Conservation (phyloP, 2,888 invertebrate species). For the Ferdinandea cuprea region DNA sequence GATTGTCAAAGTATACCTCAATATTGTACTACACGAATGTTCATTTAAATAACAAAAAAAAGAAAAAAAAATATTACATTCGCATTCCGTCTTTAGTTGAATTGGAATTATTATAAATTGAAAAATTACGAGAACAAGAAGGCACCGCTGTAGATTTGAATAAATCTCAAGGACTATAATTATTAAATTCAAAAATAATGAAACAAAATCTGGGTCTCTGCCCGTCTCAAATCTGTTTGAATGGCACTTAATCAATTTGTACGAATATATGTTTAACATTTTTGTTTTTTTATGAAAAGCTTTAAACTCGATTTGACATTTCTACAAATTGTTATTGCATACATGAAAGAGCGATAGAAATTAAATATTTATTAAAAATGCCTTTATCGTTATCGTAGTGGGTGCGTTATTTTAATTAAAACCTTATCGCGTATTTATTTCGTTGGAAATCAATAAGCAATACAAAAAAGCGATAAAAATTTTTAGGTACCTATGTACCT, state of each 20-base stretch:
- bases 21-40: too few relatives aligned
- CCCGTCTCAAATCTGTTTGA: neutral
- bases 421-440: neutral
- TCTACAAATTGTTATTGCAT: neutral
- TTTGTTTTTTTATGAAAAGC: neutral
- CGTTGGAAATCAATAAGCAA: neutral
- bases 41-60: neutral
- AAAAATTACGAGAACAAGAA: constrained; percentile 42
- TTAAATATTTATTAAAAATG: neutral
- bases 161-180: constrained; percentile 21
- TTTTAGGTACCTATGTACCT: too few relatives aligned
- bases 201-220: neutral
- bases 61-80: neutral
- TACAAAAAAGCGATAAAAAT: too few relatives aligned
- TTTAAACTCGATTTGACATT: neutral
- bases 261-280: neutral
- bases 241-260: constrained; percentile 4
- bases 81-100: constrained; percentile 18
- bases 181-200: neutral
- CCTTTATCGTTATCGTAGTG: neutral
- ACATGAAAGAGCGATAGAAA: neutral
- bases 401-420: neutral
- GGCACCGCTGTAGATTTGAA: neutral
- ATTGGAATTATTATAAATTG: constrained; percentile 41
- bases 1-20: constrained; percentile 48